Percentiles rank a stretch among this genome's conserved stretches.
phyloP scores from a whole-genome alignment of 2,888 invertebrate species.

The Ochropleura leucogaster region DNA sequence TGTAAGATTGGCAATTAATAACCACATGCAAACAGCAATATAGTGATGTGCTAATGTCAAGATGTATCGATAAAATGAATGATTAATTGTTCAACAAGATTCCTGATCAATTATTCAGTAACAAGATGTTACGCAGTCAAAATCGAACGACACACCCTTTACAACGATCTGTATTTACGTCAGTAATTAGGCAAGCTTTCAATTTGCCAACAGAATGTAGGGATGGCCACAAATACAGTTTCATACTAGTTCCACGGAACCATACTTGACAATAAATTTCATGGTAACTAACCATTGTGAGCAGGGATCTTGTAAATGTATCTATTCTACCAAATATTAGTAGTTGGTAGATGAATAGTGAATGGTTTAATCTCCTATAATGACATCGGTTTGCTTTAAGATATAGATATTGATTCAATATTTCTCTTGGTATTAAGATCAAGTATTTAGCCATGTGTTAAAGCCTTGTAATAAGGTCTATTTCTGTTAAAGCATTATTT shows the following conservation, averaged over 20 bases:
- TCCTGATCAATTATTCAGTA: conserved; percentile 13
- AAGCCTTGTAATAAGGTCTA: neutral
- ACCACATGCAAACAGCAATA: neutral
- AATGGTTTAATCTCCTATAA: conserved; percentile 41
- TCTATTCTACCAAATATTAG: conserved; percentile 31
- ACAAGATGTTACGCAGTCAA: conserved; percentile 16
- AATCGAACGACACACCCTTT: neutral
- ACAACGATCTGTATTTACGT: conserved; percentile 14
- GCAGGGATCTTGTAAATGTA: conserved; percentile 50
- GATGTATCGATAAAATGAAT: neutral
- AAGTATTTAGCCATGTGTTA: neutral
- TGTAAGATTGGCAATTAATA: neutral
- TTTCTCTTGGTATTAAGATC: conserved; percentile 1
- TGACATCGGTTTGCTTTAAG: conserved; percentile 7
- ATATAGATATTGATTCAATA: conserved; percentile 33
- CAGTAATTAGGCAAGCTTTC: conserved; percentile 38
- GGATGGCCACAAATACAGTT: conserved; percentile 44
- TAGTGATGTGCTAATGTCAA: neutral
- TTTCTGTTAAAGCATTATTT: neutral
- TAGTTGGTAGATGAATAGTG: conserved; percentile 29
- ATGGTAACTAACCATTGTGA: conserved; percentile 59
- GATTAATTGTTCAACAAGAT: neutral
- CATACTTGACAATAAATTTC: conserved; percentile 50
- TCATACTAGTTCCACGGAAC: conserved; percentile 32
- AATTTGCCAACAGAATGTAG: conserved; percentile 34